phyloP scores from a whole-genome alignment of 2,797 vertebrate genomes.

The Cryptoprocta ferox region DNA sequence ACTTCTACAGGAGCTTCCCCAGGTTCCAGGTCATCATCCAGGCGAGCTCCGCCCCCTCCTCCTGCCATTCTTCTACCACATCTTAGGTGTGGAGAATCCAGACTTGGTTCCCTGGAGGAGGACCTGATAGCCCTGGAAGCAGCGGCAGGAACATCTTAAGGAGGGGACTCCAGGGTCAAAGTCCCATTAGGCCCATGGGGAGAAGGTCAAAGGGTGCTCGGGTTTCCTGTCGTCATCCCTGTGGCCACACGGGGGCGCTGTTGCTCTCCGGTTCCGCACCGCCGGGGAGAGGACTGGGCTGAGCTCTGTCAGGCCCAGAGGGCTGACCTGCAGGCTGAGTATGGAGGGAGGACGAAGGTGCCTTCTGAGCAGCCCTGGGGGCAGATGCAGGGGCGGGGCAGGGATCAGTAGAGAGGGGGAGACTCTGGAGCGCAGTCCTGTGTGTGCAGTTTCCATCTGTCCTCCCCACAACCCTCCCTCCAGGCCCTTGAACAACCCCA shows the following conservation, averaged over 20 bases:
- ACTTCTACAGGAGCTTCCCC: neutral
- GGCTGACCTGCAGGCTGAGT: neutral
- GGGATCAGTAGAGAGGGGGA: neutral
- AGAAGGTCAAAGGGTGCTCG: too few relatives aligned
- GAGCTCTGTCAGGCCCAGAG: neutral
- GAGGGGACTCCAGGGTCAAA: neutral
- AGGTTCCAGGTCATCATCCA: neutral
- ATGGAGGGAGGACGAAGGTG: neutral
- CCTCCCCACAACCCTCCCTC: neutral
- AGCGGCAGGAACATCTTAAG: neutral
- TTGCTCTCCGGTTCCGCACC: neutral
- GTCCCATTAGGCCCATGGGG: accelerated
- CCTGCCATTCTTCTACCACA: neutral
- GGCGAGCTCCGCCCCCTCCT: neutral
- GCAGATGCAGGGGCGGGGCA: neutral
- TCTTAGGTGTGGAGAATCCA: neutral
- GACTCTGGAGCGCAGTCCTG: neutral
- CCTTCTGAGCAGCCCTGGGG: neutral
- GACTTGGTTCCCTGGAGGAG: neutral
- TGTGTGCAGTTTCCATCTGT: neutral
- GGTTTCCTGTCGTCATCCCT: too few relatives aligned
- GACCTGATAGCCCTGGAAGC: neutral
- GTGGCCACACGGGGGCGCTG: too few relatives aligned
- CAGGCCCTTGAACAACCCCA: too few relatives aligned
- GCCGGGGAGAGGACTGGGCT: neutral